Evolutionary conservation across 2,797 vertebrate genomes (phyloP), one percentile per base, ranked within the genome.

Genomic region (Toxotes lorentzi): DNA sequence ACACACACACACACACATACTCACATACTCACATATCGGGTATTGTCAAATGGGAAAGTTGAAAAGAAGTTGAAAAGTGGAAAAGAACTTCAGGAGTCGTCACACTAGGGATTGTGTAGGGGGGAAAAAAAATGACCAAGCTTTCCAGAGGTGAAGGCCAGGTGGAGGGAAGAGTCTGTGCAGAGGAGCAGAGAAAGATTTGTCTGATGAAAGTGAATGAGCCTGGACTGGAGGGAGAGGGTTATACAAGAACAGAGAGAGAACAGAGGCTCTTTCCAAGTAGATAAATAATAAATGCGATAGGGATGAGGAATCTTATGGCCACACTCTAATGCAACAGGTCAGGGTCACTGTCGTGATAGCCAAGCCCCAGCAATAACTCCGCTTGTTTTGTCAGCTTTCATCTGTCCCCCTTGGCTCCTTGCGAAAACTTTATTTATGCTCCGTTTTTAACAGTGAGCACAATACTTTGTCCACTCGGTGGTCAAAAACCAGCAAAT

Each of bases 221-320:
- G 78, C 14, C 41, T 56, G 63, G 40, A 65, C 85, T 66, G 54
- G 41, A 79, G 70, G 53, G 63, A 67, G 35, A 76, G 64, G 76
- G 71, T 81, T 81, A 70, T 54, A 78, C 68, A 64, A 73, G 73
- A 62, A 48, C 76, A 57, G 71, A 85, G 77, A 63, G 74, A 53
- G 50, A 66, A 53, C 45, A 59, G 56, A 81, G 74, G 57, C n/a
- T 79, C 69, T 87, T 83, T 87, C 84, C 79, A 76, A 82, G 81
- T 48, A 60, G 79, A 86, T 94, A 68, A 90, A 92, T 93, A 86
- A 88, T 92, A 90, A 73, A 92, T 90, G 86, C 73, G 73, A 88
- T 78, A 81, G 81, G 72, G 63, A 88, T 81, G 80, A 86, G 68
- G 67, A 62, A 73, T 82, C 75, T 76, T 73, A 70, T 70, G 76